phyloP scores from a whole-genome alignment of 1,140 invertebrate species.

The Pemphigus obesinymphae region DNA sequence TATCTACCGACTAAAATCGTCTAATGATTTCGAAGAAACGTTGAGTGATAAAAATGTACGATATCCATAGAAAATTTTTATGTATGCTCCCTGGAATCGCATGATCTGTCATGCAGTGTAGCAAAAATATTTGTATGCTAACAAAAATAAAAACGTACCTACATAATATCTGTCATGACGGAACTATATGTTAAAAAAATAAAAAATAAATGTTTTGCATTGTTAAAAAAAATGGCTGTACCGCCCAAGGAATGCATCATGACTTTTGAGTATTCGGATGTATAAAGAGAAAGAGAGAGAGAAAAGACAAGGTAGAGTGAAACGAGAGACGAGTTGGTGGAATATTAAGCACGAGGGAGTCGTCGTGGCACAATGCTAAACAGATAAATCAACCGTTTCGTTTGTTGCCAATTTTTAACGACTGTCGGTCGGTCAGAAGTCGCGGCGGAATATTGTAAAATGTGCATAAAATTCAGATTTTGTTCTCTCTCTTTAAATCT shows the following conservation, averaged over 20 bases:
- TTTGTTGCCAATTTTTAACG: constrained; percentile 13
- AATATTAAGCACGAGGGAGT: background rate
- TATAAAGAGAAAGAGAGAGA: background rate
- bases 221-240: background rate
- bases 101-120: background rate
- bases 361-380: background rate
- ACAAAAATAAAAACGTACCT: too few species aligned
- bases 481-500: too few species aligned
- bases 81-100: background rate
- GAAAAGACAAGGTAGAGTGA: background rate
- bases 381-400: background rate
- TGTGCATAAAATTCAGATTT: background rate
- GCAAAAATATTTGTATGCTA: too few species aligned
- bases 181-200: too few species aligned
- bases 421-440: constrained; percentile 1
- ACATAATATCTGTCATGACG: too few species aligned
- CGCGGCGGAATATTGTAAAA: background rate
- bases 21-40: too few species aligned
- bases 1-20: too few species aligned
- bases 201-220: background rate
- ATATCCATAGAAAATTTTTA: too few species aligned
- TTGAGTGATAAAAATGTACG: too few species aligned
- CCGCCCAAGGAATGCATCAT: background rate
- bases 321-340: background rate
- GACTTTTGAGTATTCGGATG: background rate